Evolutionary conservation across 2,888 invertebrate genomes (phyloP).

Genomic region (Orthonevra nobilis): DNA sequence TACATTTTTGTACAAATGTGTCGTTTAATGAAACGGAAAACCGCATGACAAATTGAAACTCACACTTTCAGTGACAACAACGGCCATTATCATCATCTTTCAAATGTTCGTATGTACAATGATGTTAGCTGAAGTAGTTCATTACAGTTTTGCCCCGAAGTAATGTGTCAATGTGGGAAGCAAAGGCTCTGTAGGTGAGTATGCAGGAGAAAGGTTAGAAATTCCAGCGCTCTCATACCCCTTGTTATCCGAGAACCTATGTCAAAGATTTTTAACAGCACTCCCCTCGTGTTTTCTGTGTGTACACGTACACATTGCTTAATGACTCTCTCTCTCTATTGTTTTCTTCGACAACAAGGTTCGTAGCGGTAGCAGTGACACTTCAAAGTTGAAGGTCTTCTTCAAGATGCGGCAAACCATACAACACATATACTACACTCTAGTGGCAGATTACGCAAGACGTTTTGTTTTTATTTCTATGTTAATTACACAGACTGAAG

Average conservation of each 20-base stretch:
- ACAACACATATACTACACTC: conserved; percentile 17
- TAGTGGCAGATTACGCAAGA: conserved; percentile 51
- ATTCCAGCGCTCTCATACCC: not conserved
- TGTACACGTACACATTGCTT: conserved; percentile 13
- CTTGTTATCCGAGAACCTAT: conserved; percentile 23
- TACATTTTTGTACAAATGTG: conserved; percentile 34
- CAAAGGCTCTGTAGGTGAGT: conserved; percentile 16
- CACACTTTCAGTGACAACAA: conserved; percentile 4
- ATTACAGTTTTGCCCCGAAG: conserved; percentile 61
- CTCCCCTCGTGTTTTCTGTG: not conserved
- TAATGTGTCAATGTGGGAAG: conserved; percentile 63
- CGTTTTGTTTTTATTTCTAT: not conserved
- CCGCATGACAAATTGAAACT: conserved; percentile 48
- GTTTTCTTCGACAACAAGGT: conserved; percentile 54
- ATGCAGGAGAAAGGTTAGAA: too few relatives aligned
- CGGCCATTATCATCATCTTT: conserved; percentile 51
- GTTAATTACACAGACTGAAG: conserved; percentile 34
- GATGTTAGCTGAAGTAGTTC: conserved; percentile 43
- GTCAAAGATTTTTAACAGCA: conserved; percentile 21
- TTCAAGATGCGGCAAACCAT: conserved; percentile 55
- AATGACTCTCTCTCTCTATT: conserved; percentile 45
- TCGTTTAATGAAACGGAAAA: conserved; percentile 57
- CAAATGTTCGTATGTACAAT: conserved; percentile 32
- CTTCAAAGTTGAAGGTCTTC: conserved; percentile 68
- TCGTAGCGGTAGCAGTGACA: conserved; percentile 26